A percentile compares a stretch with the other conserved stretches of the same genome.
These are phyloP conservation scores for Exocentrus adspersus DNA, from an alignment of 2,888 invertebrate genomes.

Conservation along the genomic window DNA sequence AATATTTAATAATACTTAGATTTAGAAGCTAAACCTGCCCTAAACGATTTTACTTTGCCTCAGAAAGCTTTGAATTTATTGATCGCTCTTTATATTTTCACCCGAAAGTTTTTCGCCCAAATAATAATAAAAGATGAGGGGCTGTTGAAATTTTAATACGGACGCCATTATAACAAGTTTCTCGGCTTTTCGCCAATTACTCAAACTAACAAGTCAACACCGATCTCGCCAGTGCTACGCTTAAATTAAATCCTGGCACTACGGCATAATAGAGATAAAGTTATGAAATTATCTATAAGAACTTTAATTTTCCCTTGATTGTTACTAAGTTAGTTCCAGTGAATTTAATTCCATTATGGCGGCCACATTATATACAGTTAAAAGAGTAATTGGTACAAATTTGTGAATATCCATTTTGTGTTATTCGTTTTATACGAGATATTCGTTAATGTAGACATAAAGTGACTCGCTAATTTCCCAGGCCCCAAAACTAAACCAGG, in stretches of 20 bases:
- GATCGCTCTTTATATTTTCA: too few relatives aligned
- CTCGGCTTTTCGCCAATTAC: not conserved
- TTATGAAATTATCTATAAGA: not conserved
- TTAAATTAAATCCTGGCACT: not conserved
- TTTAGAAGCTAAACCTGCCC: too few relatives aligned
- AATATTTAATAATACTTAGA: too few relatives aligned
- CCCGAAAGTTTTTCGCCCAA: too few relatives aligned
- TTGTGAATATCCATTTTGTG: too few relatives aligned
- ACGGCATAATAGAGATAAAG: not conserved
- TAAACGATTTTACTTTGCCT: too few relatives aligned
- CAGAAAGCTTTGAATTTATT: too few relatives aligned
- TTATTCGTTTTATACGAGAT: too few relatives aligned
- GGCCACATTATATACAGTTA: not conserved
- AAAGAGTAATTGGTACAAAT: too few relatives aligned
- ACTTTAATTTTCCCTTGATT: not conserved
- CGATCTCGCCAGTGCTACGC: not conserved
- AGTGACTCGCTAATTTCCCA: too few relatives aligned
- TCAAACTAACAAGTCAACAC: not conserved
- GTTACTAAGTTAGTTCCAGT: not conserved
- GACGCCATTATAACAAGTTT: not conserved
- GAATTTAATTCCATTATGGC: not conserved
- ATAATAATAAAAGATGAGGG: not conserved
- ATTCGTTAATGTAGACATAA: too few relatives aligned
- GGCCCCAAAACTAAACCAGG: conserved; percentile 9
- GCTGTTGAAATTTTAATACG: not conserved